Base-by-base conservation (phyloP, 2,888 invertebrate genomes). In the Diarsia rubi region DNA sequence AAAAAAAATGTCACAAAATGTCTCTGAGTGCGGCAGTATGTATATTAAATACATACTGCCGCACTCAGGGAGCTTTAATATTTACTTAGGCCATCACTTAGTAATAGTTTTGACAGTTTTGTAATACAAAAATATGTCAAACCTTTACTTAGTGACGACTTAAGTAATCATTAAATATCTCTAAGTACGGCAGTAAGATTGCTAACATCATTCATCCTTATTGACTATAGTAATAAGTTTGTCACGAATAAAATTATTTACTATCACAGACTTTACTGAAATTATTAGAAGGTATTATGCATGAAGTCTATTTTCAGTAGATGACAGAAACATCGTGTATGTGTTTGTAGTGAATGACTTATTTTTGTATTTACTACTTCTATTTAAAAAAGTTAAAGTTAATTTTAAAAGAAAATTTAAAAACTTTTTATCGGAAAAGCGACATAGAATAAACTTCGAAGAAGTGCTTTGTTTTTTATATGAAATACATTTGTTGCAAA, bases 241-340 rank as follows among this genome's bases (percentile, higher is more conserved):
- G 16, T 62, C 75, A 62, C 31, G 62, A 63, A 44, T 44, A 11
- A 24, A 3, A 60, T 62, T 24, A 73, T 47, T 44, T 21, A 16
- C 24, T 45, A 37, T 1, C 45, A 16, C 64, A 45, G 64, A 45
- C 16, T 64, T 63, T 52, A 54, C 21, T 45, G 2, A 54, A 45
- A 37, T 9, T 52, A 54, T 75, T 37, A 52, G 31, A 4, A 27
- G 0, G 6, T 9, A 24, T 47, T 9, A 24, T 47, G 1, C 21
- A 37, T 64, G 37, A 0, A 47, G 19, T 64, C 31, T 68, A 59
- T 59, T 44, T 68, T 44, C 59, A 59, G 44, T 21, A 59, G 21
- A 44, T 44, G 54, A 16, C 16, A 21, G 14, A 67, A 67, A 19
- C 21, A 44, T 59, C 16, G 9, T 27, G 42, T 14, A 14, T 62